Evolutionary conservation across 2,113 vertebrate genomes (phyloP).

Genomic region (Fukomys damarensis): DNA sequence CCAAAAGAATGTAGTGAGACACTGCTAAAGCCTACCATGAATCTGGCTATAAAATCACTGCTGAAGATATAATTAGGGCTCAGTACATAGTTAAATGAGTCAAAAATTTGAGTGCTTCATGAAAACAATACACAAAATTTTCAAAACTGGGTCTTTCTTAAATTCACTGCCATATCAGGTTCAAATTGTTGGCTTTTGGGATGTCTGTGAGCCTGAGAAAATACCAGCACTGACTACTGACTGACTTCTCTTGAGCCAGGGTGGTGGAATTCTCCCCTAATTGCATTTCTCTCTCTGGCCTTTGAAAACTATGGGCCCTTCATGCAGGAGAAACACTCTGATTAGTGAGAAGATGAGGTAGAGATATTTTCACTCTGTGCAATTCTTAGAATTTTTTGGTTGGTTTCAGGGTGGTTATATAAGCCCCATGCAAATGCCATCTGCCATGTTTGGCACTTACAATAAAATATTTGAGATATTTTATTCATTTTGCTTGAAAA

Average conservation of each 20-base stretch:
- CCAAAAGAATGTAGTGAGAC: background rate
- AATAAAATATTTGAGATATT: constrained; percentile 80
- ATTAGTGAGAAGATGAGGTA: constrained; percentile 13
- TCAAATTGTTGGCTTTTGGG: background rate
- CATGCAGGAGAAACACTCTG: background rate
- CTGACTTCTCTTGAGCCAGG: background rate
- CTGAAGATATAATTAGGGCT: background rate
- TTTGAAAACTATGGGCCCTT: background rate
- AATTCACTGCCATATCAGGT: background rate
- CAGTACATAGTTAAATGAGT: background rate
- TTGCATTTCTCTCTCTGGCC: background rate
- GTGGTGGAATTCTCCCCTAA: background rate
- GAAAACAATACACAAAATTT: background rate
- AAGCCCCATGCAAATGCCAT: constrained; percentile 74
- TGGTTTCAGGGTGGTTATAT: constrained; percentile 65
- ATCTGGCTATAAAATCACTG: background rate
- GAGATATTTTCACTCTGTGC: constrained; percentile 35
- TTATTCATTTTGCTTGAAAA: constrained; percentile 80
- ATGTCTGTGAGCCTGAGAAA: background rate
- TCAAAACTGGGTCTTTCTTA: background rate
- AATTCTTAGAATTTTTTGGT: constrained; percentile 66
- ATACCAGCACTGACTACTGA: background rate
- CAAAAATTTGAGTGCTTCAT: background rate
- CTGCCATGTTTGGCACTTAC: constrained; percentile 75
- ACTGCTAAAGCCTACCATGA: background rate